phyloP scores from a whole-genome alignment of 1,140 invertebrate species.

The Hypothenemus hampei region DNA sequence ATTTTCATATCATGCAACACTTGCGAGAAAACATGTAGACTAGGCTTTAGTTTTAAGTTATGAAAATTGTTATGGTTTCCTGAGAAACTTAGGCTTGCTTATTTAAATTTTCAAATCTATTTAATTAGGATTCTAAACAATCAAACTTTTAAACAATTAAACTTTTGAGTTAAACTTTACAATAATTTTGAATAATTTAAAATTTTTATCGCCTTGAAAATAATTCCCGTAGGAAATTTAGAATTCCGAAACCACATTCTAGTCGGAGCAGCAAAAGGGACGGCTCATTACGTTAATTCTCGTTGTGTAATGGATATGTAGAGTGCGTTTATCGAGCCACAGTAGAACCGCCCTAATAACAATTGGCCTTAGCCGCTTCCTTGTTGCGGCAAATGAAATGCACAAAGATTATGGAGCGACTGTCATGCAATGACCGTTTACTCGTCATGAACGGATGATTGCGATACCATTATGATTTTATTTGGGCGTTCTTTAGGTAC shows the following conservation, averaged over 20 bases:
- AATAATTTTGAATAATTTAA: too few relatives aligned
- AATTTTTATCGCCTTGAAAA: too few relatives aligned
- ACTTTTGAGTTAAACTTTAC: too few relatives aligned
- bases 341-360: constrained; percentile 35
- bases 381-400: constrained; percentile 33
- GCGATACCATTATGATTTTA: background rate
- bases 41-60: too few relatives aligned
- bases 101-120: too few relatives aligned
- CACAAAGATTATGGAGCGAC: constrained; percentile 26
- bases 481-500: too few relatives aligned
- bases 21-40: too few relatives aligned
- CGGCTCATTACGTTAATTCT: constrained; percentile 38
- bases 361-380: constrained; percentile 31
- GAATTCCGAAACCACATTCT: constrained; percentile 30
- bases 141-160: too few relatives aligned
- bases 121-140: too few relatives aligned
- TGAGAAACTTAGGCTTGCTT: too few relatives aligned
- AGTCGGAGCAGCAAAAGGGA: constrained; percentile 18
- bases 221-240: constrained; percentile 25
- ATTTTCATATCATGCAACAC: too few relatives aligned
- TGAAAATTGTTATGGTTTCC: too few relatives aligned
- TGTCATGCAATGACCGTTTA: constrained; percentile 30
- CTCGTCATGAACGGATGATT: constrained; percentile 11
- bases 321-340: constrained; percentile 34
- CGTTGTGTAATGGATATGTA: constrained; percentile 32